Percentiles rank a stretch among this genome's conserved stretches.
These are phyloP conservation scores for Odontesthes bonariensis DNA, from an alignment of 2,113 vertebrate genomes.

Conservation along the genomic window DNA sequence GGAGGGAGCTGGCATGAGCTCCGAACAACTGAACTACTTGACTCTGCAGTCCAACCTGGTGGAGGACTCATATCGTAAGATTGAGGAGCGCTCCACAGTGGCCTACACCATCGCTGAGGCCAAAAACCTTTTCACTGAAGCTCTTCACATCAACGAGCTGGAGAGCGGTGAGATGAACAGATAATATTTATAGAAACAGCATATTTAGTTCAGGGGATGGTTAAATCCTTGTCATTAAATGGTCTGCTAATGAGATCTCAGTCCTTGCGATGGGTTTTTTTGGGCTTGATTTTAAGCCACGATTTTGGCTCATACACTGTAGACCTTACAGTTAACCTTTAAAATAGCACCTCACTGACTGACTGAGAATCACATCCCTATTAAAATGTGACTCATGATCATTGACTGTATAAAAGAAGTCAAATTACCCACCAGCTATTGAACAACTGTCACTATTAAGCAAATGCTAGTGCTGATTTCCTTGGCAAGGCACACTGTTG, in stretches of 20 bases:
- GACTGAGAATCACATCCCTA: not conserved
- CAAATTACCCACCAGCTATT: not conserved
- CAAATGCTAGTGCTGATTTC: too few species aligned
- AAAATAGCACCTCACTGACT: not conserved
- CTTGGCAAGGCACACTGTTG: too few species aligned
- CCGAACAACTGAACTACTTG: slow-evolving; percentile 89
- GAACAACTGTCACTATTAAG: too few species aligned
- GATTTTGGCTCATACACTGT: slow-evolving; percentile 2
- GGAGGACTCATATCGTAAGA: slow-evolving; percentile 85
- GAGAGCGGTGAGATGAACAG: slow-evolving; percentile 80
- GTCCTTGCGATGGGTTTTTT: not conserved
- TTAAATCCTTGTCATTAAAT: slow-evolving; percentile 52
- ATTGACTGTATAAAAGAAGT: not conserved
- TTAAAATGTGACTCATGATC: not conserved
- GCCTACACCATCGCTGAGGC: slow-evolving; percentile 87
- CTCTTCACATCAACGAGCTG: slow-evolving; percentile 80
- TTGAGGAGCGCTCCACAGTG: slow-evolving; percentile 84
- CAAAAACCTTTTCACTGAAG: slow-evolving; percentile 83
- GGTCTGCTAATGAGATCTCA: slow-evolving; percentile 14
- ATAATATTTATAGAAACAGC: slow-evolving; percentile 2
- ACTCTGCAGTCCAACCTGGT: slow-evolving; percentile 91
- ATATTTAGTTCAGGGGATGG: slow-evolving; percentile 47
- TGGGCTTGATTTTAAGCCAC: slow-evolving; percentile 19
- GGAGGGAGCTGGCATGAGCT: slow-evolving; percentile 83
- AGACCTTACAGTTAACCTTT: slow-evolving; percentile 2